Evolutionary conservation across 2,888 invertebrate species (phyloP).

Genomic region (Lasioglossum lativentre): DNA sequence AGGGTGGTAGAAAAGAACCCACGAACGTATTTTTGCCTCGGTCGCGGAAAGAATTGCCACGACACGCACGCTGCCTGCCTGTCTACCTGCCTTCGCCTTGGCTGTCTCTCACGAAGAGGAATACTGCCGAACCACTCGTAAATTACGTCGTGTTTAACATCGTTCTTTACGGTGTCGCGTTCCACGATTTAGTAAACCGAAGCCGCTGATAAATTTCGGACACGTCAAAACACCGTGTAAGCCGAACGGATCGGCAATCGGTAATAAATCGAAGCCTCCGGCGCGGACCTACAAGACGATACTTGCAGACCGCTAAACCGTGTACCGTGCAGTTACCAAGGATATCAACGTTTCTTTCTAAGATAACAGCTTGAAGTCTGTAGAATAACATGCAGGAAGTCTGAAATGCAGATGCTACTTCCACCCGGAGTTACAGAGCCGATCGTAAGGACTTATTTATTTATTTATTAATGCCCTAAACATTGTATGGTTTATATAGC

Average conservation of each 20-base stretch:
- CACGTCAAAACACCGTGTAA: conserved; percentile 28
- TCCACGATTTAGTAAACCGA: conserved; percentile 56
- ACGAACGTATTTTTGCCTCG: conserved; percentile 72
- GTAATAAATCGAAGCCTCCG: not conserved
- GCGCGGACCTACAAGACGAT: not conserved
- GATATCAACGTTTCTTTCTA: not conserved
- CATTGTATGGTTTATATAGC: no score
- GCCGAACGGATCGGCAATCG: not conserved
- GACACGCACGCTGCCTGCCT: conserved; percentile 66
- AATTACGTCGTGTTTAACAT: conserved; percentile 71
- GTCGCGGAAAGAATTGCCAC: conserved; percentile 72
- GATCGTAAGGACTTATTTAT: no score
- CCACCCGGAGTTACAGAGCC: no score
- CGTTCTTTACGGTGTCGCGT: conserved; percentile 59
- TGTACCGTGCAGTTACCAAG: not conserved
- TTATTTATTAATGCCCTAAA: no score
- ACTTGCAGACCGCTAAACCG: not conserved
- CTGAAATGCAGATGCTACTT: no score
- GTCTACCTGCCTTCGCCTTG: conserved; percentile 8
- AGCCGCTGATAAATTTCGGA: conserved; percentile 49
- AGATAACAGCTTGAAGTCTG: not conserved
- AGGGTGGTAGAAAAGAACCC: conserved; percentile 71
- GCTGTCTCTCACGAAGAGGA: conserved; percentile 70
- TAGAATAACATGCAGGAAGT: no score
- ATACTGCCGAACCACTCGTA: conserved; percentile 69